These are phyloP conservation scores for Thripadectes ignobilis DNA, from an alignment of 2,797 vertebrate genomes.

Conservation along the genomic window DNA sequence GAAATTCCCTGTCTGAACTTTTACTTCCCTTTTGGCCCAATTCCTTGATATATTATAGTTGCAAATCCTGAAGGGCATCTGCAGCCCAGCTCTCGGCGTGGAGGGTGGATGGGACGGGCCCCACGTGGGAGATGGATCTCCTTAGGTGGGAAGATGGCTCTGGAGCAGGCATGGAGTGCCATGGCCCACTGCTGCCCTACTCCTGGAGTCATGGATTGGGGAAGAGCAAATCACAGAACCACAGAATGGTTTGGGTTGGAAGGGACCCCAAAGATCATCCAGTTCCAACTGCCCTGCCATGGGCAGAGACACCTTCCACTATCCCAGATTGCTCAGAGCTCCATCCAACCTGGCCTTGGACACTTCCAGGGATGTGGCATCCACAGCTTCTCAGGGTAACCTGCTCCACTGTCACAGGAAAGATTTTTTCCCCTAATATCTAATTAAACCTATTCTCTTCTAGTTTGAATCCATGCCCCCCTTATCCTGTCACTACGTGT, in stretches of 20 bases:
- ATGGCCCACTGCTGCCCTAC: rapidly evolving
- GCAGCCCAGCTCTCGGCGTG: rapidly evolving
- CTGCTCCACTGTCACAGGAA: neutral
- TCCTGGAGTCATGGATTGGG: neutral
- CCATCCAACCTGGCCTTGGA: neutral
- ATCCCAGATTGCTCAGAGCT: neutral
- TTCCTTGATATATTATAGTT: rapidly evolving
- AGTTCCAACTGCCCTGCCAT: rapidly evolving
- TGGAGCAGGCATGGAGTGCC: rapidly evolving
- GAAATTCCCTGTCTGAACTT: neutral
- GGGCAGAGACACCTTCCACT: too few relatives aligned
- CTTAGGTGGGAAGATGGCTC: rapidly evolving
- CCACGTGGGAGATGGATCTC: rapidly evolving
- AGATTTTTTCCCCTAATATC: neutral
- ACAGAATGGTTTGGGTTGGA: neutral
- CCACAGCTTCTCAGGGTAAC: neutral
- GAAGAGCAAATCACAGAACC: neutral
- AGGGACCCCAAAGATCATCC: neutral
- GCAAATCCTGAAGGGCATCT: neutral
- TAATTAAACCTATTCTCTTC: neutral
- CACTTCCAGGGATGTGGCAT: neutral
- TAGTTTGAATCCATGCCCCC: neutral
- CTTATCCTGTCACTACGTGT: too few relatives aligned
- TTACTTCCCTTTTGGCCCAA: neutral
- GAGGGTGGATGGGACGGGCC: too few relatives aligned